These are phyloP conservation scores for Limonius californicus DNA, from an alignment of 1,140 invertebrate species.

Conservation along the genomic window DNA sequence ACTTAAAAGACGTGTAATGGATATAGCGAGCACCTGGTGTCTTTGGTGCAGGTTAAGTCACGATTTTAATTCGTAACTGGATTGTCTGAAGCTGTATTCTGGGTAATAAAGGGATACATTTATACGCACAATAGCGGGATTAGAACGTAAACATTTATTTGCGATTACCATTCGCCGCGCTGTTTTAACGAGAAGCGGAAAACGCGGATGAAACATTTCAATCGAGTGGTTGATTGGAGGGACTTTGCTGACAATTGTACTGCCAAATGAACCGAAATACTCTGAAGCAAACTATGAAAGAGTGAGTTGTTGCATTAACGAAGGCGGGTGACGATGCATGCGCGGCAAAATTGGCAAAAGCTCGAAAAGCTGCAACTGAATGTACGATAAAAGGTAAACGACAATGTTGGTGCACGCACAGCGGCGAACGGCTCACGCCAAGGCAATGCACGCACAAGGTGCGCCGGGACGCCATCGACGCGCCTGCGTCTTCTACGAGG, in stretches of 20 bases:
- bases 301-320: background rate
- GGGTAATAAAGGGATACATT: background rate
- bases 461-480: background rate
- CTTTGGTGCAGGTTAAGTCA: too few species aligned
- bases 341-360: conserved; percentile 14
- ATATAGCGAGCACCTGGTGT: too few species aligned
- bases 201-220: background rate
- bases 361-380: background rate
- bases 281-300: background rate
- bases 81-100: too few species aligned
- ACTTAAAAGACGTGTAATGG: too few species aligned
- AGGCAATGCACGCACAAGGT: conserved; percentile 23
- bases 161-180: background rate
- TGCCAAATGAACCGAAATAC: background rate
- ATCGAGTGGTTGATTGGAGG: background rate
- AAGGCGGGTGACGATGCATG: background rate
- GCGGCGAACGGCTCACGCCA: conserved; percentile 12
- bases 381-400: background rate
- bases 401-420: conserved; percentile 16
- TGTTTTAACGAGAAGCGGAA: background rate
- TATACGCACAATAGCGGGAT: background rate
- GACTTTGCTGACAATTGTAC: background rate
- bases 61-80: too few species aligned
- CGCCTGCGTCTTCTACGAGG: conserved; percentile 20
- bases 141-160: background rate